Evolutionary conservation across 2,888 invertebrate species (phyloP).

Genomic region (Bruchidius siliquastri): DNA sequence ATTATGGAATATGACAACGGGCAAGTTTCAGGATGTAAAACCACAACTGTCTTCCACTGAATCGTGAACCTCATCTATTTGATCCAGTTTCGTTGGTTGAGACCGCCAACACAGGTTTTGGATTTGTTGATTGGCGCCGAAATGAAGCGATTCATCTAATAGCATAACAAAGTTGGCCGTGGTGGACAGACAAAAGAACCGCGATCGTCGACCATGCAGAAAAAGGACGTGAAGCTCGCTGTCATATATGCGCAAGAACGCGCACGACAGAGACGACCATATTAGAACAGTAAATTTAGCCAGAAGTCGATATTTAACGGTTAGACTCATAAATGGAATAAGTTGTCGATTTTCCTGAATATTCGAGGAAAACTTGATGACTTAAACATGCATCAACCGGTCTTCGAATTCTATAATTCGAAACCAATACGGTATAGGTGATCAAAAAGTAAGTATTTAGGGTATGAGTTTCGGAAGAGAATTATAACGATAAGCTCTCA

Average conservation of each 20-base stretch:
- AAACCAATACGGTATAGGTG: no score
- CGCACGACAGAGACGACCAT: background rate
- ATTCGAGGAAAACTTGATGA: no score
- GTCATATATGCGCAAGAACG: background rate
- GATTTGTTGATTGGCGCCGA: background rate
- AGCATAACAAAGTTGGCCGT: background rate
- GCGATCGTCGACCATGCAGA: background rate
- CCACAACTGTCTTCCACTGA: no score
- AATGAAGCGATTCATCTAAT: background rate
- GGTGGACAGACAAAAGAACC: background rate
- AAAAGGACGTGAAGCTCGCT: background rate
- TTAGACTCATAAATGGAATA: no score
- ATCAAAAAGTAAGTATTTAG: no score
- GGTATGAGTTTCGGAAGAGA: no score
- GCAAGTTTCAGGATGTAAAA: no score
- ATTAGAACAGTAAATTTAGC: background rate
- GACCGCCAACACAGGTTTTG: background rate
- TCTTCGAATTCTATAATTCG: no score
- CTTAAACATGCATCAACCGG: no score
- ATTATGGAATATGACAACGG: no score
- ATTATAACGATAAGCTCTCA: no score
- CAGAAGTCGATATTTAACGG: background rate
- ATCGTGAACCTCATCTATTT: background rate
- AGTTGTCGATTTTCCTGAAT: no score
- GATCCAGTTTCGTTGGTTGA: background rate